phyloP scores from a whole-genome alignment of 2,113 vertebrate species.

The Sturnira hondurensis region DNA sequence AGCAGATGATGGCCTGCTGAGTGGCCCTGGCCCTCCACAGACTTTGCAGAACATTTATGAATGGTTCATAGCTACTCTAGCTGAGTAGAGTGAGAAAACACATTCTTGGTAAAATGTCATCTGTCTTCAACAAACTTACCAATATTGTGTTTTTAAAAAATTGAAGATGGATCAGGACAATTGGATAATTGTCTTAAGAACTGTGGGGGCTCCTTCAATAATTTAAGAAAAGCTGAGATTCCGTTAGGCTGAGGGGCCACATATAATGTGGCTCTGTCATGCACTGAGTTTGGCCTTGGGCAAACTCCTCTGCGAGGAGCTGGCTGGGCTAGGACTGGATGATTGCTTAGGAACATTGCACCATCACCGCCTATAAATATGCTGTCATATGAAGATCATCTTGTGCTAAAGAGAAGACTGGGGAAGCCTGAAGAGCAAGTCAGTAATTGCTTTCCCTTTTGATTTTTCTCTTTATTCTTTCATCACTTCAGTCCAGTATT shows the following conservation, averaged over 20 bases:
- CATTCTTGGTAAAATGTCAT: not conserved
- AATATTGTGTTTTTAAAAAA: not conserved
- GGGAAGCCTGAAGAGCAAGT: not conserved
- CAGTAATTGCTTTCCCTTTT: not conserved
- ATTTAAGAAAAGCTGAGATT: not conserved
- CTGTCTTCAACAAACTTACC: not conserved
- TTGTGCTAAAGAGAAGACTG: not conserved
- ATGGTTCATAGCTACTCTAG: not conserved
- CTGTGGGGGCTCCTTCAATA: not conserved
- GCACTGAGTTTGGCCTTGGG: not conserved
- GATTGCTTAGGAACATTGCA: not conserved
- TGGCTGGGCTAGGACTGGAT: not conserved
- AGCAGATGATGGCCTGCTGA: not conserved
- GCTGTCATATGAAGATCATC: fast-evolving
- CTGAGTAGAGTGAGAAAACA: not conserved
- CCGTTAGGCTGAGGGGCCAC: fast-evolving
- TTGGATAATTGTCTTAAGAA: not conserved
- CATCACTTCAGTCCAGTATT: not conserved
- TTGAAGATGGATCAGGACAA: not conserved
- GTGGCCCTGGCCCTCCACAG: not conserved
- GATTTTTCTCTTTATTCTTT: not conserved
- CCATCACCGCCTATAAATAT: not conserved
- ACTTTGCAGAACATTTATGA: not conserved
- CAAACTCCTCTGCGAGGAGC: not conserved
- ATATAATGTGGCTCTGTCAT: fast-evolving